Conservation (phyloP, 2,797 vertebrate species). For the Chloroceryle inda region DNA sequence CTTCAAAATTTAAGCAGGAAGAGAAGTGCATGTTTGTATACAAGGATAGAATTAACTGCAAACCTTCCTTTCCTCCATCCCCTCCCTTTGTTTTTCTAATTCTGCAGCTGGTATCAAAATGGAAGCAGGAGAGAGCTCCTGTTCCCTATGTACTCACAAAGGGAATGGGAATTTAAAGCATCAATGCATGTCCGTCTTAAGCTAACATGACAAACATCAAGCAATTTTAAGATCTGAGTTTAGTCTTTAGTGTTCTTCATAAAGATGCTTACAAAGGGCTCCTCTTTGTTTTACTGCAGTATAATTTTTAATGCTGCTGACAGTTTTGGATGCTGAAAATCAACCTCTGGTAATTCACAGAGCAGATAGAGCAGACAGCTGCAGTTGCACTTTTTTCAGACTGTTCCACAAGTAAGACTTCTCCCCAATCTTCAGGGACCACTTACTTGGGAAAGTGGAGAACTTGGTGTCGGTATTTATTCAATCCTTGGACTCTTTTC, state of each 20-base stretch:
- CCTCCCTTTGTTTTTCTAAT: not conserved
- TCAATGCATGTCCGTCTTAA: not conserved
- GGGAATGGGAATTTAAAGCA: not conserved
- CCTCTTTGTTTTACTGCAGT: not conserved
- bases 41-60: conserved; percentile 1
- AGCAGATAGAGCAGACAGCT: not conserved
- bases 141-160: not conserved
- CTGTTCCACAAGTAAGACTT: not conserved
- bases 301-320: not conserved
- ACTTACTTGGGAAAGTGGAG: not conserved
- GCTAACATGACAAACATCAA: not conserved
- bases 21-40: conserved; percentile 23
- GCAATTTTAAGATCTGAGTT: not conserved
- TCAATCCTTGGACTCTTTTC: not conserved
- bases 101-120: not conserved
- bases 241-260: not conserved
- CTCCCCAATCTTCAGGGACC: not conserved
- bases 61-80: not conserved
- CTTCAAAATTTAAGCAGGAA: conserved; percentile 18
- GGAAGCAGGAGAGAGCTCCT: not conserved
- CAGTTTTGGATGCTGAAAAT: conserved; percentile 1
- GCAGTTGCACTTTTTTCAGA: not conserved
- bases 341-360: not conserved
- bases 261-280: not conserved
- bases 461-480: not conserved